A percentile compares a stretch with the other conserved stretches of the same genome.
Evolutionary conservation across 53 echinoderm and acorn worm genomes (phyloP).

Genomic region (Hippasteria phrygiana): DNA sequence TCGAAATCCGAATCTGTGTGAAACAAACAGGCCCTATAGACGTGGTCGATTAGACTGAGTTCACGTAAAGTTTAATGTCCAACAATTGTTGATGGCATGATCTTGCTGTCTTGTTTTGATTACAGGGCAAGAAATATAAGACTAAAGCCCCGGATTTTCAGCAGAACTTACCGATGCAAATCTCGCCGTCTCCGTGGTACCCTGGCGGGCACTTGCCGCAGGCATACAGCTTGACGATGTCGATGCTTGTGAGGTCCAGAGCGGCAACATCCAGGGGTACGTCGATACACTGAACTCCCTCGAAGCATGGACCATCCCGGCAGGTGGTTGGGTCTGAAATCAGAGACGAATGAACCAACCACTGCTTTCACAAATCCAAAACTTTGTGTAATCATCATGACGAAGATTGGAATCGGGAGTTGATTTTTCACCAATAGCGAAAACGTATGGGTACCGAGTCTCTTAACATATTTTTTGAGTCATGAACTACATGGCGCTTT

Average conservation of each 20-base stretch:
- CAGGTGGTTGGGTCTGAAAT: constrained; percentile 79
- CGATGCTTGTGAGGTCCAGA: constrained; percentile 62
- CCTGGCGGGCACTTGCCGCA: constrained; percentile 87
- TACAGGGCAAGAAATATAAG: too few relatives aligned
- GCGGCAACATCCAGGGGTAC: constrained; percentile 36
- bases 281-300: constrained; percentile 72
- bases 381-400: not conserved
- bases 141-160: not conserved
- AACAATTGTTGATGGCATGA: too few relatives aligned
- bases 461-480: too few relatives aligned
- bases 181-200: constrained; percentile 79
- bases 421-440: too few relatives aligned
- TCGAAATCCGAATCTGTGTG: too few relatives aligned
- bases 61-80: too few relatives aligned
- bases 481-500: too few relatives aligned
- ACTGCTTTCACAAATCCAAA: not conserved
- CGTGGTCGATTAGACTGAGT: too few relatives aligned
- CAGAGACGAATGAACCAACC: not conserved
- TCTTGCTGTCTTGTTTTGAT: too few relatives aligned
- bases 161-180: constrained; percentile 77
- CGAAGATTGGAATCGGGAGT: too few relatives aligned
- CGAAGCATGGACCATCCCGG: constrained; percentile 81
- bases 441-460: too few relatives aligned
- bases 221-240: constrained; percentile 68
- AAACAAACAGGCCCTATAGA: too few relatives aligned